These are phyloP conservation scores for Urocolius indicus DNA, from an alignment of 2,113 vertebrate genomes.

Conservation along the genomic window DNA sequence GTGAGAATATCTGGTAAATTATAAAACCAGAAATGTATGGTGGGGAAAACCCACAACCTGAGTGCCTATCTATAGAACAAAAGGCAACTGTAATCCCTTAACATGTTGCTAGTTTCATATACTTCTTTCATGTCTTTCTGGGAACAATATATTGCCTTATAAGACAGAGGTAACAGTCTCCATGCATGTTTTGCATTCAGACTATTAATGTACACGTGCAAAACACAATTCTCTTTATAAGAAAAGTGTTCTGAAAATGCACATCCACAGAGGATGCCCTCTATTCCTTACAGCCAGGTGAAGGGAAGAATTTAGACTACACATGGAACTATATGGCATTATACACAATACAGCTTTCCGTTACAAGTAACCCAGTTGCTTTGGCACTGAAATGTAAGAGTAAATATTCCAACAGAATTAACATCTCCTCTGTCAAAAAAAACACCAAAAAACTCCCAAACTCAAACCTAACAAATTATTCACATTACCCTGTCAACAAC, in stretches of 20 bases:
- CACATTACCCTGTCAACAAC: not conserved
- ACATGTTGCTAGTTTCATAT: not conserved
- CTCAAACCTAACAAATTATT: not conserved
- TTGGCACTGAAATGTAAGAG: not conserved
- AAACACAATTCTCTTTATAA: not conserved
- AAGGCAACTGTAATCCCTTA: not conserved
- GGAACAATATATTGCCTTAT: not conserved
- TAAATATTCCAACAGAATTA: not conserved
- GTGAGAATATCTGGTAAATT: not conserved
- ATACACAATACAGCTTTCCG: not conserved
- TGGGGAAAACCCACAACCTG: not conserved
- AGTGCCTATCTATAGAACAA: not conserved
- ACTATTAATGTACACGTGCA: rapidly evolving
- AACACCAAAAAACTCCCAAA: not conserved
- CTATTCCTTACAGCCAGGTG: not conserved
- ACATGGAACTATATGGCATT: not conserved
- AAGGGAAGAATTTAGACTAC: not conserved
- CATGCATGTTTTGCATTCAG: not conserved
- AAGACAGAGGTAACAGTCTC: not conserved
- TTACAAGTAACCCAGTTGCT: not conserved
- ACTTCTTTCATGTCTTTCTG: not conserved
- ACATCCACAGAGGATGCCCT: not conserved
- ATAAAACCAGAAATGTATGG: not conserved
- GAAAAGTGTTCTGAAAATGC: not conserved
- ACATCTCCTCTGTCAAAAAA: not conserved